Percentiles rank a stretch among this genome's conserved stretches.
Evolutionary conservation across 2,113 vertebrate species (phyloP).

Genomic region (Malurus elegans): DNA sequence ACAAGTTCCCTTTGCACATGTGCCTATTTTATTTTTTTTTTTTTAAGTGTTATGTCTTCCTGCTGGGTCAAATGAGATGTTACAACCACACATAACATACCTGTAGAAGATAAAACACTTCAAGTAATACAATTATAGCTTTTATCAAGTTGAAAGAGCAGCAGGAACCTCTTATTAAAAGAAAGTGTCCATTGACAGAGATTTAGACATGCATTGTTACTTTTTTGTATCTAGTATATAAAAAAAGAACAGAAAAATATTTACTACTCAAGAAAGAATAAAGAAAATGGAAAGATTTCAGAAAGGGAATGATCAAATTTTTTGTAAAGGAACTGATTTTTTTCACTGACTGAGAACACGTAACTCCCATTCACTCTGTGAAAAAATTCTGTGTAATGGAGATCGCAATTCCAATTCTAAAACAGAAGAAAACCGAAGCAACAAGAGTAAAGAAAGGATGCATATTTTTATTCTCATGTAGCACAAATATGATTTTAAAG

Average conservation of each 20-base stretch:
- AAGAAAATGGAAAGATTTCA: not conserved
- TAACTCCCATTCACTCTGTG: not conserved
- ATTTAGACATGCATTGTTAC: not conserved
- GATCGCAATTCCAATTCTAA: not conserved
- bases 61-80: not conserved
- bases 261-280: not conserved
- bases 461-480: not conserved
- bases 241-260: not conserved
- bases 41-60: not conserved
- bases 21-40: not conserved
- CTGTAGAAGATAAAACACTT: not conserved
- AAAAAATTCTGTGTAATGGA: not conserved
- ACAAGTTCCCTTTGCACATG: not conserved
- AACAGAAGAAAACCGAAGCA: not conserved
- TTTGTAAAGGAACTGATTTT: not conserved
- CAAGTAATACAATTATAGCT: not conserved
- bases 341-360: not conserved
- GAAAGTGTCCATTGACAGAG: not conserved
- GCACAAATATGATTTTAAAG: not conserved
- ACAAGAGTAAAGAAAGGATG: not conserved
- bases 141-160: constrained; percentile 27
- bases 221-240: not conserved
- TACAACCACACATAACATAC: not conserved
- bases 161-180: not conserved
- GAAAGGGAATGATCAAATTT: not conserved